Percentiles rank a stretch among this genome's conserved stretches.
phyloP scores from a whole-genome alignment of 2,113 vertebrate genomes.

The Sporophila hypoxantha region DNA sequence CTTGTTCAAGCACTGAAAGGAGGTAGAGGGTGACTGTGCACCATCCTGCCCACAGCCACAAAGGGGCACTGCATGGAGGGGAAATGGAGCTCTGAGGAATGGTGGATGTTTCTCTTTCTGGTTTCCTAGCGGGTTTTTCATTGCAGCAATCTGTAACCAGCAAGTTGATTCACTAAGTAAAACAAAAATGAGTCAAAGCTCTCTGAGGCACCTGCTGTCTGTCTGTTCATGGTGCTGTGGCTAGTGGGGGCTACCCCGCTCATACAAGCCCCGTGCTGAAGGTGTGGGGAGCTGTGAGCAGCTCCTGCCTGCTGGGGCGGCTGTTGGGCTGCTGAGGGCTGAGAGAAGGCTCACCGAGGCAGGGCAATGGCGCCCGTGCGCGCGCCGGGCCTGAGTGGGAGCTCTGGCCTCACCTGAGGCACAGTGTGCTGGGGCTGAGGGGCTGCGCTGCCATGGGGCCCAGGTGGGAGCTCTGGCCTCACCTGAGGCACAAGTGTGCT shows the following conservation, averaged over 20 bases:
- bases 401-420: too few species aligned
- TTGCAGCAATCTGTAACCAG: neutral
- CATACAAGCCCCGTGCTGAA: too few species aligned
- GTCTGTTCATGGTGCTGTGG: accelerated
- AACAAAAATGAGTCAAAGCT: neutral
- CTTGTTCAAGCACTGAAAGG: neutral
- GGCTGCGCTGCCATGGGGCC: too few species aligned
- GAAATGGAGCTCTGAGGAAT: neutral
- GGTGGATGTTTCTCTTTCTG: accelerated
- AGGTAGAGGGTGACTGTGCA: neutral
- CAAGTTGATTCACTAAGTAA: neutral
- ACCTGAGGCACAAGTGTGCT: too few species aligned
- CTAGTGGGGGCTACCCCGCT: neutral
- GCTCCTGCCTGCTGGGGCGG: accelerated
- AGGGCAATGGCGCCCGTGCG: accelerated
- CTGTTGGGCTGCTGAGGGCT: accelerated
- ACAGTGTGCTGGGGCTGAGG: too few species aligned
- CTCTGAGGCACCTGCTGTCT: accelerated
- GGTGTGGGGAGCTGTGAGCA: neutral
- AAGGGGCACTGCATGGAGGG: neutral
- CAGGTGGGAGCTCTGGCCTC: too few species aligned
- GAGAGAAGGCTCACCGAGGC: accelerated
- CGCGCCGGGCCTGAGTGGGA: accelerated
- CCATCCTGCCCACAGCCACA: neutral
- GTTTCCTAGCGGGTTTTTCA: neutral